These are phyloP conservation scores for Cancer borealis DNA, from an alignment of 2,888 invertebrate genomes.

Conservation along the genomic window DNA sequence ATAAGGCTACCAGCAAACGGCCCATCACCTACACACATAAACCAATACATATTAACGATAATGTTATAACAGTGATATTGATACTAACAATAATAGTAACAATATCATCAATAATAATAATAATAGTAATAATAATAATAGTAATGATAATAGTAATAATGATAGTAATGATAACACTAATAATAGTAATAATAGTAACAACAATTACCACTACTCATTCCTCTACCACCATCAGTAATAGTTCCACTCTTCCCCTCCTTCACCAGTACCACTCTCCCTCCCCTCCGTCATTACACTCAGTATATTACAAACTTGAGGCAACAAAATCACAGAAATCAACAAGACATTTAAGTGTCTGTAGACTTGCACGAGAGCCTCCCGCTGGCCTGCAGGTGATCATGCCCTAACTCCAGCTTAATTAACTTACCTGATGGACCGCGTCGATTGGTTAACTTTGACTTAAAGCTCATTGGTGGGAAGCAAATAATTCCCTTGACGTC, in stretches of 20 bases:
- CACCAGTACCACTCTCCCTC: not conserved
- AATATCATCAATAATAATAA: too few species aligned
- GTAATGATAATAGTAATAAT: not conserved
- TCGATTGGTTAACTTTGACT: slow-evolving; percentile 41
- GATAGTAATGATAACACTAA: not conserved
- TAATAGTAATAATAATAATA: too few species aligned
- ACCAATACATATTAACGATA: too few species aligned
- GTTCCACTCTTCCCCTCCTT: not conserved
- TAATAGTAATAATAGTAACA: not conserved
- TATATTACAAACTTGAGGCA: not conserved
- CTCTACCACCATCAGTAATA: too few species aligned
- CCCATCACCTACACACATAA: too few species aligned
- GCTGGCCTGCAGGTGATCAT: slow-evolving; percentile 27
- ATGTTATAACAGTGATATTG: too few species aligned
- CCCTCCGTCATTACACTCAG: not conserved
- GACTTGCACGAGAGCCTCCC: not conserved
- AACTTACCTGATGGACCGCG: slow-evolving; percentile 45
- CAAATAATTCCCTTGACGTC: slow-evolving; percentile 41
- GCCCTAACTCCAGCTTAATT: slow-evolving; percentile 33
- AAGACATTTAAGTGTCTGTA: slow-evolving; percentile 2
- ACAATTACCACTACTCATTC: not conserved
- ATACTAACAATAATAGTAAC: too few species aligned
- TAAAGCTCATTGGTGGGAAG: slow-evolving; percentile 43
- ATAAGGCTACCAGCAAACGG: too few species aligned
- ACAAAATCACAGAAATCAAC: slow-evolving; percentile 14